These are phyloP conservation scores for Myiotriccus ornatus DNA, from an alignment of 2,797 vertebrate genomes.

Conservation along the genomic window DNA sequence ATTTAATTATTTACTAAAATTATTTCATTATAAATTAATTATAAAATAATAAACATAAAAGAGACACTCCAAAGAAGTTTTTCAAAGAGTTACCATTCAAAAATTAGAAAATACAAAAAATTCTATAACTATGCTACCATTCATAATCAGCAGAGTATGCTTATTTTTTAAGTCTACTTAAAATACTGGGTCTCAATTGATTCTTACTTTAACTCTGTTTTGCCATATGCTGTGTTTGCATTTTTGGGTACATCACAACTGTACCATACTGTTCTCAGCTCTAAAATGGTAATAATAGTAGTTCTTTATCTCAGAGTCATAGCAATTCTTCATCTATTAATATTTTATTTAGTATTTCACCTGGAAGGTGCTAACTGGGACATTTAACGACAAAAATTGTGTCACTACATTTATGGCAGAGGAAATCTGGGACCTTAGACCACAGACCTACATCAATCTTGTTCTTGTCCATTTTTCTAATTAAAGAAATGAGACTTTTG, in stretches of 20 bases:
- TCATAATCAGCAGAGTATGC: background rate
- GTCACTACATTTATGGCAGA: background rate
- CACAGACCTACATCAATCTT: background rate
- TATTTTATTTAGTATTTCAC: background rate
- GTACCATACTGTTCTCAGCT: background rate
- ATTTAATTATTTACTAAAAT: background rate
- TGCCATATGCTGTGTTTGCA: background rate
- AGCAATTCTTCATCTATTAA: background rate
- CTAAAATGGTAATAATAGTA: background rate
- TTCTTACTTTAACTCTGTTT: background rate
- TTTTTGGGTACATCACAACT: background rate
- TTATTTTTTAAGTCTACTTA: background rate
- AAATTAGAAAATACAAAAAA: background rate
- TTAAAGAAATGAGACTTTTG: background rate
- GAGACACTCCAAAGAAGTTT: background rate
- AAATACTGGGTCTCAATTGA: background rate
- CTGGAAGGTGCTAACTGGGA: background rate
- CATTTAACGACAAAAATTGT: background rate
- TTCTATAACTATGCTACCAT: rapidly evolving
- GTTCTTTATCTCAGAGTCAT: background rate
- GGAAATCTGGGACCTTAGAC: background rate
- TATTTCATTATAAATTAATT: background rate
- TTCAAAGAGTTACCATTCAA: background rate
- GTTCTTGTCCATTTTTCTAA: background rate
- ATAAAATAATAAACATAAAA: background rate